Evolutionary conservation across 2,113 vertebrate species (phyloP).

Genomic region (Steatornis caripensis): DNA sequence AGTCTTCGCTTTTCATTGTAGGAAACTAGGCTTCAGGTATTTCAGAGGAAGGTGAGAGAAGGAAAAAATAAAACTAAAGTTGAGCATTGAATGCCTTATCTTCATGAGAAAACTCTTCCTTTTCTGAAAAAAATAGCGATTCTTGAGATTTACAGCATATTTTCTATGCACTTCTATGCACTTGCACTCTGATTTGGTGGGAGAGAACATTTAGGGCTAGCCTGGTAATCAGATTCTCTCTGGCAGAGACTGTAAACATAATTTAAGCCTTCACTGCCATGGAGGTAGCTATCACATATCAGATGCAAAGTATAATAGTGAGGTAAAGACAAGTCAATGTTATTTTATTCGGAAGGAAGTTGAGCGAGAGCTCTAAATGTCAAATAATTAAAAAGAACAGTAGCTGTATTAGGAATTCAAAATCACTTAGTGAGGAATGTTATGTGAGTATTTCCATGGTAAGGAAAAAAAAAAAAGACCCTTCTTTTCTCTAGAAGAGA

Average conservation of each 20-base stretch:
- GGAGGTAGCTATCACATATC: not conserved
- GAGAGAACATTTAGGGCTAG: not conserved
- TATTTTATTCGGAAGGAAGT: not conserved
- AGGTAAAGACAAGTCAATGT: not conserved
- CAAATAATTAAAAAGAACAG: not conserved
- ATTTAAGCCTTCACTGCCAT: not conserved
- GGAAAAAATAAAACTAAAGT: not conserved
- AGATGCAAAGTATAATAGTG: not conserved
- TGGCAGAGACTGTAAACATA: not conserved
- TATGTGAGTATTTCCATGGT: not conserved
- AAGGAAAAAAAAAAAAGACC: not conserved
- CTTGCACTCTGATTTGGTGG: not conserved
- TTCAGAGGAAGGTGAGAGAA: not conserved
- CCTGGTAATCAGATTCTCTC: not conserved
- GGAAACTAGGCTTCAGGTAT: not conserved
- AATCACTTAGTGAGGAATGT: not conserved
- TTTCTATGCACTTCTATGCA: not conserved
- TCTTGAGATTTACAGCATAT: not conserved
- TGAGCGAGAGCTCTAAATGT: not conserved
- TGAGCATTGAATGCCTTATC: not conserved
- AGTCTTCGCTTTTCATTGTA: not conserved
- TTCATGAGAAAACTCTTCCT: not conserved
- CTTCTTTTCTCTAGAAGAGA: not conserved
- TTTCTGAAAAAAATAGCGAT: not conserved
- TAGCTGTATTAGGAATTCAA: not conserved